Percentiles rank a stretch among this genome's conserved stretches.
Conservation (phyloP, 2,113 vertebrate genomes). For the Petromus typicus region DNA sequence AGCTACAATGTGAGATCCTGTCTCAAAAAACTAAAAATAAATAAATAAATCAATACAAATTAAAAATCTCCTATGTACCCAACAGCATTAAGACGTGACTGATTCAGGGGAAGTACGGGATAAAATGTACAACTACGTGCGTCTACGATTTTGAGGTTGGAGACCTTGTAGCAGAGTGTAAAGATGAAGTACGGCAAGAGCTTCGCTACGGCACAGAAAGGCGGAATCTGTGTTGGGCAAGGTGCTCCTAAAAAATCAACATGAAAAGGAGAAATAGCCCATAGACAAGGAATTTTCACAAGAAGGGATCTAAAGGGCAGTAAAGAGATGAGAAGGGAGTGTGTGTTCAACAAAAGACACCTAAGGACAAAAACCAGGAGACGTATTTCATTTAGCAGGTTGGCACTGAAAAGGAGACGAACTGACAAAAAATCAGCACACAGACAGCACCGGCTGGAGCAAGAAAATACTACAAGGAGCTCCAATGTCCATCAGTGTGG, state of each 20-base stretch:
- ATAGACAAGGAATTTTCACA: background rate
- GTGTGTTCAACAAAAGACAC: background rate
- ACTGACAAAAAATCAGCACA: background rate
- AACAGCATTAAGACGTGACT: background rate
- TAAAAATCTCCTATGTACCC: background rate
- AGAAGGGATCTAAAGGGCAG: background rate
- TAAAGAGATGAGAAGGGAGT: background rate
- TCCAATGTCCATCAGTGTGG: background rate
- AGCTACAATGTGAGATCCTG: background rate
- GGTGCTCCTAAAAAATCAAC: constrained; percentile 30
- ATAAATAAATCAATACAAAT: no score
- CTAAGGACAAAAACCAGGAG: background rate
- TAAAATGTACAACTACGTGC: background rate
- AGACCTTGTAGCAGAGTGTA: background rate
- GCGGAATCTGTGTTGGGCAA: constrained; percentile 5
- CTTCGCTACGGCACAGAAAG: background rate
- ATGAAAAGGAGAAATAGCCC: constrained; percentile 26
- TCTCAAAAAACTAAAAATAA: background rate
- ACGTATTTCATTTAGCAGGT: background rate
- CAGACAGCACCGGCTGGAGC: no score
- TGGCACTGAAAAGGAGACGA: background rate
- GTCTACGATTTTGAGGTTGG: background rate
- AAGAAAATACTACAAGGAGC: background rate
- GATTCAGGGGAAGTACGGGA: background rate
- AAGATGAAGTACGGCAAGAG: background rate